Conservation (phyloP, 1,140 invertebrate species). For the Augochlora pura region DNA sequence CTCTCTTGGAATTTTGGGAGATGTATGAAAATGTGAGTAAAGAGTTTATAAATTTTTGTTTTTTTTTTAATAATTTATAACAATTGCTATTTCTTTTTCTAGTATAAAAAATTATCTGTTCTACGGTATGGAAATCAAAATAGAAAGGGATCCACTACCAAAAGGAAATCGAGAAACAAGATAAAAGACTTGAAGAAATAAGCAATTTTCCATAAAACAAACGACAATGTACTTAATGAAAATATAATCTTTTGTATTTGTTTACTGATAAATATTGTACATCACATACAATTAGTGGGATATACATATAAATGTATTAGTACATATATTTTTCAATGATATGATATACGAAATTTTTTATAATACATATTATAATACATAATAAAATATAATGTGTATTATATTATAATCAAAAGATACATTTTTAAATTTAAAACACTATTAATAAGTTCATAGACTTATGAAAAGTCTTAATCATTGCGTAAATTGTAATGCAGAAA, state of each 20-base stretch:
- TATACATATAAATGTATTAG: too few species aligned
- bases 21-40: constrained; percentile 57
- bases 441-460: not conserved
- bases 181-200: not conserved
- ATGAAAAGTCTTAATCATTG: not conserved
- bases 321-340: too few species aligned
- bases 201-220: not conserved
- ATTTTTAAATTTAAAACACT: not conserved
- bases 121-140: not conserved
- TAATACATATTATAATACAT: not conserved
- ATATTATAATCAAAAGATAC: not conserved
- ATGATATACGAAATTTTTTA: too few species aligned
- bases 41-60: not conserved
- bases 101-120: not conserved
- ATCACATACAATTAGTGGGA: too few species aligned
- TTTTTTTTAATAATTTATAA: not conserved
- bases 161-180: not conserved
- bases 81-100: constrained; percentile 9
- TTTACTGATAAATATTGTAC: too few species aligned
- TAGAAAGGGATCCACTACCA: not conserved
- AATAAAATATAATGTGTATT: not conserved
- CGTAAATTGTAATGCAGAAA: constrained; percentile 30
- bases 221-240: not conserved
- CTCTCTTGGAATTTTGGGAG: constrained; percentile 64
- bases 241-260: not conserved